Conservation (phyloP, 2,113 vertebrate genomes). For the Mobula hypostoma region DNA sequence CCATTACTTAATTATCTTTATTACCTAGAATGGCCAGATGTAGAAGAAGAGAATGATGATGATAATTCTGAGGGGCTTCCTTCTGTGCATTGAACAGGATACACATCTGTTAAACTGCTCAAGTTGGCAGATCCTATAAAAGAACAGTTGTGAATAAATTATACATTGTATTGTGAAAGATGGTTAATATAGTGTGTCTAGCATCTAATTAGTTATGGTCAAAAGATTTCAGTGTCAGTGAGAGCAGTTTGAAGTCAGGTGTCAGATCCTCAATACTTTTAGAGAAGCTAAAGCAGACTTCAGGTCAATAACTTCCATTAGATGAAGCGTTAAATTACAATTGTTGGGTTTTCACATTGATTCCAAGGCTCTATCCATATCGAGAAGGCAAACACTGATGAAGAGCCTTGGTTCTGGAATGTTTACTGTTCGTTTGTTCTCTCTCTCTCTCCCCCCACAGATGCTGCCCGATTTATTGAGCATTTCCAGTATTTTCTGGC, state of each 20-base stretch:
- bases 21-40: constrained; percentile 65
- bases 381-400: no score
- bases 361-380: not conserved
- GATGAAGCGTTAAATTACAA: not conserved
- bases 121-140: constrained; percentile 58
- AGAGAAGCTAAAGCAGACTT: not conserved
- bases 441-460: no score
- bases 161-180: constrained; percentile 27
- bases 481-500: no score
- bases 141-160: constrained; percentile 26
- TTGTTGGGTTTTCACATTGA: not conserved
- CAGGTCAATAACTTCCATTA: not conserved
- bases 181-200: not conserved
- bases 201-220: not conserved
- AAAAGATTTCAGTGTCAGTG: not conserved
- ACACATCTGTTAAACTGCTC: constrained; percentile 63
- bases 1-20: not conserved
- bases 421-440: no score
- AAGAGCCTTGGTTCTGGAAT: no score
- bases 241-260: not conserved
- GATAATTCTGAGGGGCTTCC: constrained; percentile 51
- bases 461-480: no score
- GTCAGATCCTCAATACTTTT: not conserved
- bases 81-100: constrained; percentile 63
- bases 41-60: constrained; percentile 52